These are phyloP conservation scores for Meta bourneti DNA, from an alignment of 2,888 invertebrate species.

Conservation along the genomic window DNA sequence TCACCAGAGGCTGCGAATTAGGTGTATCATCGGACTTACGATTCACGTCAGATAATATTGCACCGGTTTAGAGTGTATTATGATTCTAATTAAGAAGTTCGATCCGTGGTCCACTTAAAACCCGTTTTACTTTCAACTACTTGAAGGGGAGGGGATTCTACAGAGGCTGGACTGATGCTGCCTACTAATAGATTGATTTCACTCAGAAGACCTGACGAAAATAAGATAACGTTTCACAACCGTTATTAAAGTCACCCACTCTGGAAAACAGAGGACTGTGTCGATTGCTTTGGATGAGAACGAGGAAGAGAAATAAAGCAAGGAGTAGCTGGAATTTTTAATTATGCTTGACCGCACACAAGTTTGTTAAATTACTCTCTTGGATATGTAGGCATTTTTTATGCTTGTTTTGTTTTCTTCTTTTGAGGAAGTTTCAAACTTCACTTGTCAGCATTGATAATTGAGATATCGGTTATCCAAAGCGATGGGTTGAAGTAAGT, in stretches of 20 bases:
- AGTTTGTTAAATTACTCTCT: too few species aligned
- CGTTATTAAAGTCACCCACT: slow-evolving; percentile 21
- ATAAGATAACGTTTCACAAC: neutral
- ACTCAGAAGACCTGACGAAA: neutral
- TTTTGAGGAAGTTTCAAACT: too few species aligned
- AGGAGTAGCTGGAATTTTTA: neutral
- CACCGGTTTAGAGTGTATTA: slow-evolving; percentile 41
- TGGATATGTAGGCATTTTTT: neutral
- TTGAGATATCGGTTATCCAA: too few species aligned
- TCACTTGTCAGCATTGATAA: too few species aligned
- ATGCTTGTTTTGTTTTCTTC: too few species aligned
- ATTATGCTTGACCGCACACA: neutral
- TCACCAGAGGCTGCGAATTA: slow-evolving; percentile 17
- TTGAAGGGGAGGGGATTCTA: slow-evolving; percentile 20
- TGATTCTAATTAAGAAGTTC: slow-evolving; percentile 70
- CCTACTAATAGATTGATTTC: slow-evolving; percentile 16
- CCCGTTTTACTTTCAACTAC: slow-evolving; percentile 54
- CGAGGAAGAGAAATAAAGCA: neutral
- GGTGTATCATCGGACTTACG: slow-evolving; percentile 48
- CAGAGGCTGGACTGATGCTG: slow-evolving; percentile 19
- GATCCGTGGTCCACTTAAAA: slow-evolving; percentile 53
- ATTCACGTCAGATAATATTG: slow-evolving; percentile 61
- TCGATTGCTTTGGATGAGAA: neutral
- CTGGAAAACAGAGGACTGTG: neutral
- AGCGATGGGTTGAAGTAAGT: too few species aligned